Percentiles rank a stretch among this genome's conserved stretches.
These are phyloP conservation scores for Myioborus melanocephalus DNA, from an alignment of 2,797 vertebrate species.

Conservation along the genomic window DNA sequence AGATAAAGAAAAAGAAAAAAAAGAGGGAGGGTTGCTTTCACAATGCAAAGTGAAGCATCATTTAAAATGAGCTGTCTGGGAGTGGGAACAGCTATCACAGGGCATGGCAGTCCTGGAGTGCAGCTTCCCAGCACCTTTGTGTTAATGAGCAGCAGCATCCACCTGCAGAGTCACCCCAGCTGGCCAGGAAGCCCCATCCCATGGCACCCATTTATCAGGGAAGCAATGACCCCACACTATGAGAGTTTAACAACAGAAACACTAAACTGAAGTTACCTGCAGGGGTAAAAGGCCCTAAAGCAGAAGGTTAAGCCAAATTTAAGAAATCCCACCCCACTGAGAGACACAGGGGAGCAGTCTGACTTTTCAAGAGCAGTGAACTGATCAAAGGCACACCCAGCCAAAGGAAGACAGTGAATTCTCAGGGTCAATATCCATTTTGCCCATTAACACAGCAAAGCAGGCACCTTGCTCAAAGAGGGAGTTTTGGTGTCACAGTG, in stretches of 20 bases:
- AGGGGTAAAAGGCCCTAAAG: not conserved
- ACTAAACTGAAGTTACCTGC: not conserved
- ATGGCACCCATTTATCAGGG: rapidly evolving
- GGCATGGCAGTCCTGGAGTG: not conserved
- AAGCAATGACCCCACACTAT: not conserved
- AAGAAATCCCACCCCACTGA: not conserved
- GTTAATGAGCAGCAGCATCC: not conserved
- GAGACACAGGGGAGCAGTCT: rapidly evolving
- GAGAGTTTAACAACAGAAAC: not conserved
- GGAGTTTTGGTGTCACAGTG: not conserved
- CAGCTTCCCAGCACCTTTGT: not conserved
- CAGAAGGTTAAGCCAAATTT: not conserved
- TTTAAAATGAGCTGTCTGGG: not conserved
- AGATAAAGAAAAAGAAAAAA: rapidly evolving
- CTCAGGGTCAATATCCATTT: not conserved
- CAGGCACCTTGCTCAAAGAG: rapidly evolving
- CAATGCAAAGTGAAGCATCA: not conserved
- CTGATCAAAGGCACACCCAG: not conserved
- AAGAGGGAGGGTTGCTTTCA: not conserved
- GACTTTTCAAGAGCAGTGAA: not conserved
- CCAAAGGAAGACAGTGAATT: not conserved
- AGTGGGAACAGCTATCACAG: not conserved
- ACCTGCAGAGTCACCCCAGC: not conserved
- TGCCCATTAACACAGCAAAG: not conserved
- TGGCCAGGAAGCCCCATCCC: not conserved